Evolutionary conservation across 2,113 vertebrate genomes (phyloP), one percentile per base, ranked within the genome.

Genomic region (Poeciliopsis prolifica): DNA sequence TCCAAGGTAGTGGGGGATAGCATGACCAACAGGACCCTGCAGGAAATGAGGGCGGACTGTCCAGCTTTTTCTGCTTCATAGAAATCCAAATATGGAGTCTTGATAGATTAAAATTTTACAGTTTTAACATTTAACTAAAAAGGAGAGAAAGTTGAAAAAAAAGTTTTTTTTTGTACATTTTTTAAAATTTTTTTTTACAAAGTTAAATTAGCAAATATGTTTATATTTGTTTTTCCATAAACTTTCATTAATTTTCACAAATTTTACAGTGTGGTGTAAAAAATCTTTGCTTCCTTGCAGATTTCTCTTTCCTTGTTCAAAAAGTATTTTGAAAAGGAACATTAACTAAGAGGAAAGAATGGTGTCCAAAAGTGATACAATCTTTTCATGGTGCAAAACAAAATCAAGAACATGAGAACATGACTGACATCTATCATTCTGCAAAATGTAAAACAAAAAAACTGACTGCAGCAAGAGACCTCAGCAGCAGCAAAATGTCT

Each of bases 21-120:
- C 85, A 75, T 85, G 87, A 86, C 78, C 83, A 85, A 64, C 28
- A 26, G 77, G 74, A 26, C 64, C 65, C 11, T 70, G 65, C 69
- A 79, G 81, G 74, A 78, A 77, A 78, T 51, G 62, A 83, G 70
- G 5, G 48, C 72, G 77, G 68, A 78, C 68, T 70, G 30, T 72
- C 68, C 67, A 74, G 64, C 48, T 78, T 77, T 30, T 76, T 80
- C 64, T 65, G 60, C 48, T 42, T 77, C 30, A 78, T 65, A 78
- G 74, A 82, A 80, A 87, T 74, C 44, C 28, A 65, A 81, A 86
- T 68, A 78, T 68, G 68, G 17, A 19, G 17, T 48, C 1, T 19
- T 26, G 29, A 33, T 64, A 62, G 62, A 24, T 79, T 65, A 54
- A 35, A 26, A 78, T 72, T 74, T 76, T 11, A 26, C 65, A 66